These are phyloP conservation scores for Lepetodrilus schrolli DNA, from an alignment of 2,888 invertebrate species.

Conservation along the genomic window DNA sequence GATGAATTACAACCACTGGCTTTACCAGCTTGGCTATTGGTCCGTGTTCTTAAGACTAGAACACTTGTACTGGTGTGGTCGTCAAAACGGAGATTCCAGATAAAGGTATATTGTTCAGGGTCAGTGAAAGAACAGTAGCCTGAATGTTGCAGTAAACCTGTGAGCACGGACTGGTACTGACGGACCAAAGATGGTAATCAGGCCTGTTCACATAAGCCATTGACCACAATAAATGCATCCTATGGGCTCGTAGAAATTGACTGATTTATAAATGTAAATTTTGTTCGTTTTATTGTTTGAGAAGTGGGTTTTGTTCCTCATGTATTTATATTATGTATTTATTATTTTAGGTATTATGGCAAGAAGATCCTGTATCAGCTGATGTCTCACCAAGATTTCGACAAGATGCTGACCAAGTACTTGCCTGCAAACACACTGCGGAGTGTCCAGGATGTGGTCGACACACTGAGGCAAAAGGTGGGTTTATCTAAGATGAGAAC, in stretches of 20 bases:
- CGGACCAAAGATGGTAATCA: no score
- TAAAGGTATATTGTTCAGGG: no score
- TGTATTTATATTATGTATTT: not conserved
- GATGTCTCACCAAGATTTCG: slow-evolving; percentile 84
- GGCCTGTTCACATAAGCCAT: no score
- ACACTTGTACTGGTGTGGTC: no score
- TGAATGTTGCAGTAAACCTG: no score
- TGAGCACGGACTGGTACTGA: no score
- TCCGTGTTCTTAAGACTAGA: no score
- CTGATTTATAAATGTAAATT: not conserved
- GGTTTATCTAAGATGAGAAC: no score
- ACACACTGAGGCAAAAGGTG: slow-evolving; percentile 79
- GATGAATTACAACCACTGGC: not conserved
- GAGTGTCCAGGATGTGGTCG: slow-evolving; percentile 88
- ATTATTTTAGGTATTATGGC: slow-evolving; percentile 66
- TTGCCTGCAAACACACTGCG: slow-evolving; percentile 86
- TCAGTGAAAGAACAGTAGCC: no score
- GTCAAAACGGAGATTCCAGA: no score
- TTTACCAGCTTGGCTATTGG: not conserved
- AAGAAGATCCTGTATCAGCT: slow-evolving; percentile 83
- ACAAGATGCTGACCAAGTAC: slow-evolving; percentile 85
- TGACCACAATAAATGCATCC: not conserved
- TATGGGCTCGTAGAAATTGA: not conserved
- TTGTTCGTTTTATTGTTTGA: no score
- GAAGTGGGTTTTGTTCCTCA: no score